These are phyloP conservation scores for Pseudonaja textilis DNA, from an alignment of 2,113 vertebrate genomes.

Conservation along the genomic window DNA sequence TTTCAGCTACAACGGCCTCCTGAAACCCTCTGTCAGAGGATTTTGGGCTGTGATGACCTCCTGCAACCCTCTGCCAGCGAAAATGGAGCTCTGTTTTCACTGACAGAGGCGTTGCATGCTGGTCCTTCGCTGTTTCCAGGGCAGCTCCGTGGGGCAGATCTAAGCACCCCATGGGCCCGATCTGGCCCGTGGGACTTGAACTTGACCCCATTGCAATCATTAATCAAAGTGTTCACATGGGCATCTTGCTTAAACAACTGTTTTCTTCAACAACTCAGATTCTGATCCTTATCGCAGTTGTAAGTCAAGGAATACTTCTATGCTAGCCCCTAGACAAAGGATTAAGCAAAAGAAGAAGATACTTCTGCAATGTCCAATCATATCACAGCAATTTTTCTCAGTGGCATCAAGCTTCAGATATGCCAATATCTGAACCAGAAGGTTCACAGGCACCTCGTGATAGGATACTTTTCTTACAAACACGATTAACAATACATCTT, in stretches of 20 bases:
- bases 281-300: background rate
- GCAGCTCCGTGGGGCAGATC: too few species aligned
- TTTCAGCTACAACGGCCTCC: too few species aligned
- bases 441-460: background rate
- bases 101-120: too few species aligned
- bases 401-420: background rate
- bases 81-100: too few species aligned
- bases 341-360: background rate
- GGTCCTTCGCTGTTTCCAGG: too few species aligned
- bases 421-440: background rate
- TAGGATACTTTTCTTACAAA: background rate
- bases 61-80: too few species aligned
- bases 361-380: background rate
- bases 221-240: background rate
- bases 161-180: too few species aligned
- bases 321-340: background rate
- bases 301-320: background rate
- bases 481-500: background rate
- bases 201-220: background rate
- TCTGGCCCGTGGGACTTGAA: too few species aligned
- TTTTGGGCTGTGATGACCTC: too few species aligned
- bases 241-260: background rate
- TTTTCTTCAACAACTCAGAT: background rate
- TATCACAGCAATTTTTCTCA: background rate
- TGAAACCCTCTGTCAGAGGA: too few species aligned